Evolutionary conservation across 1,140 invertebrate genomes (phyloP), one percentile per base, ranked within the genome.

Genomic region (Rhynchophorus ferrugineus): DNA sequence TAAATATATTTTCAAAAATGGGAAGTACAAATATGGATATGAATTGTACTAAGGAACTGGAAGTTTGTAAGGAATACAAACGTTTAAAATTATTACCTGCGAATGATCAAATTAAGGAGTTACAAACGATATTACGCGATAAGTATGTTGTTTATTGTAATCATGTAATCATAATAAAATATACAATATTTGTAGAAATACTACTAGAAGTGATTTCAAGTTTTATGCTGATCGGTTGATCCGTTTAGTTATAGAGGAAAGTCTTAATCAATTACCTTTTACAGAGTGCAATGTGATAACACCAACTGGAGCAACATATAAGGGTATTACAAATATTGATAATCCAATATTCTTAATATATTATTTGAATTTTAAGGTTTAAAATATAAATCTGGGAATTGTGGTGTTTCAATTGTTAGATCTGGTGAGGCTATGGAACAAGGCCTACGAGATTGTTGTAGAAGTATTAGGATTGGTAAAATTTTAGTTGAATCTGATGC

Each of bases 351-450:
- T 43, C 11, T 29, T 43, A 2, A 2, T 43, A 19, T 17, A 16
- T 21, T 14, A 19, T 5, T 19, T 11, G 21, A 19, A 9, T 21
- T 14, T 11, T 43, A 43, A 54, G 51, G 51, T 1, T 73, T 98
- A 0, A 88, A 89, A 61, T 98, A 94, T 74, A 83, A 90, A 47
- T 90, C 93, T 61, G 95, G 95, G 21, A 98, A 98, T 70, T 98
- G 95, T 75, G 96, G 95, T 7, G 95, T 99, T n/a, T 95, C 91
- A 34, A 94, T 98, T 65, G 90, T 97, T 14, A 76, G 94, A 58
- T 85, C 83, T 14, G 95, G 95, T 38, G 96, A 99, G 71, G 94
- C 95, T 14, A 99, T 99, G 96, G 96, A 99, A 70, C 88, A 91
- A 80, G 95, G 95, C 16, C 72, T 99, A 13, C 73, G 95, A 41